Conservation (phyloP, 2,113 vertebrate species). For the Apteryx mantelli region DNA sequence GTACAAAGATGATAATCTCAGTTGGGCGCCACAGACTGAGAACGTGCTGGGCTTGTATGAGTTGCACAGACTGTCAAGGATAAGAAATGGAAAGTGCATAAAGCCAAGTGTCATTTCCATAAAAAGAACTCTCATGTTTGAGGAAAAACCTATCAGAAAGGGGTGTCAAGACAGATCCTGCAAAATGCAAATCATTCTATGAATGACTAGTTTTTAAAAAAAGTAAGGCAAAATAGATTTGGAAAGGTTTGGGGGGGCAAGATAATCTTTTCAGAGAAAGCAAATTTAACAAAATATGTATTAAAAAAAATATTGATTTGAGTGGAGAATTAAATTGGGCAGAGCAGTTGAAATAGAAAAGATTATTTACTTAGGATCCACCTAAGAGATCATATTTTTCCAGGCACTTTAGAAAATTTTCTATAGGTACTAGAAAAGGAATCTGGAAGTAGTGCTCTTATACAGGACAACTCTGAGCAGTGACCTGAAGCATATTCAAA, state of each 20-base stretch:
- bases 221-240: slow-evolving; percentile 18
- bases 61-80: neutral
- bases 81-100: slow-evolving; percentile 48
- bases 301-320: neutral
- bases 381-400: neutral
- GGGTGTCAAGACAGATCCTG: slow-evolving; percentile 25
- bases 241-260: neutral
- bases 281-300: neutral
- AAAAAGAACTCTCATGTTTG: neutral
- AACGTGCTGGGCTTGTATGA: neutral
- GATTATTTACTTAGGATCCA: neutral
- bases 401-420: neutral
- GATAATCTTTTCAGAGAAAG: neutral
- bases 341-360: neutral
- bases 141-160: slow-evolving; percentile 51
- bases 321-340: neutral
- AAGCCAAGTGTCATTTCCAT: slow-evolving; percentile 61
- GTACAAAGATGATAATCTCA: slow-evolving; percentile 57
- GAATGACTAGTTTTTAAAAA: neutral
- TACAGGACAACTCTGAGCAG: neutral
- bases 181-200: slow-evolving; percentile 45
- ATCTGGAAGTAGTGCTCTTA: neutral
- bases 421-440: neutral
- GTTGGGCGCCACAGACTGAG: slow-evolving; percentile 18
- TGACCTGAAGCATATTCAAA: neutral